Evolutionary conservation across 1,140 invertebrate species (phyloP).

Genomic region (Theocolax elegans): DNA sequence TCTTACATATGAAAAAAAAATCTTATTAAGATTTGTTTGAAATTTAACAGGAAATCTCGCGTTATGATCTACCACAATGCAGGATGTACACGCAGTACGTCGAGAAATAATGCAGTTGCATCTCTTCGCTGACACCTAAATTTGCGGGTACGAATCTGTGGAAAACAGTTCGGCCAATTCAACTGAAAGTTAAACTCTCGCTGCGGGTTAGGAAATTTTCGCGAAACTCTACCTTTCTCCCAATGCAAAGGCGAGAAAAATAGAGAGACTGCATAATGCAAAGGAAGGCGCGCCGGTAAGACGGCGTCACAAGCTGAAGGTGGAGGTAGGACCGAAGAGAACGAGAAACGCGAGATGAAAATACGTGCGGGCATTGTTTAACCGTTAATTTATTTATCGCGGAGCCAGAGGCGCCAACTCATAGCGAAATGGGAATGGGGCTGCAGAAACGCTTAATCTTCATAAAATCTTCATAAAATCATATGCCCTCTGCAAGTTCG

Average conservation of each 20-base stretch:
- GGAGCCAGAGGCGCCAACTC: slow-evolving; percentile 16
- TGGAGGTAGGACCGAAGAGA: background rate
- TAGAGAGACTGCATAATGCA: slow-evolving; percentile 19
- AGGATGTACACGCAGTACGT: too few species aligned
- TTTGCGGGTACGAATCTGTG: too few species aligned
- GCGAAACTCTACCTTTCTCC: slow-evolving; percentile 13
- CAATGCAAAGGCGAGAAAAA: background rate
- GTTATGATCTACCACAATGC: too few species aligned
- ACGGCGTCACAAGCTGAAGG: background rate
- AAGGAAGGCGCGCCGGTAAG: background rate
- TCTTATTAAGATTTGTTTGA: too few species aligned
- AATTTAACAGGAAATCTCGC: too few species aligned
- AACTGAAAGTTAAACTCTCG: background rate
- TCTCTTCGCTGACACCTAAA: too few species aligned
- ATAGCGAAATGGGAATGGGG: slow-evolving; percentile 20
- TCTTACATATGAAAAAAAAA: too few species aligned
- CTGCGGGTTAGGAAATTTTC: background rate
- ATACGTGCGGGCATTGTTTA: slow-evolving; percentile 44
- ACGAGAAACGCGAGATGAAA: slow-evolving; percentile 28
- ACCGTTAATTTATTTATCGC: slow-evolving; percentile 45
- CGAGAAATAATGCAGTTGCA: too few species aligned
- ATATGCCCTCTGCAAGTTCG: slow-evolving; percentile 30
- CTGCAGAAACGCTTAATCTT: slow-evolving; percentile 39
- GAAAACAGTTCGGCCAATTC: background rate
- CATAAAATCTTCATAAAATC: slow-evolving; percentile 43